Evolutionary conservation across 1,140 invertebrate species (phyloP), one percentile per base, ranked within the genome.

Genomic region (Scaptomyza montana): DNA sequence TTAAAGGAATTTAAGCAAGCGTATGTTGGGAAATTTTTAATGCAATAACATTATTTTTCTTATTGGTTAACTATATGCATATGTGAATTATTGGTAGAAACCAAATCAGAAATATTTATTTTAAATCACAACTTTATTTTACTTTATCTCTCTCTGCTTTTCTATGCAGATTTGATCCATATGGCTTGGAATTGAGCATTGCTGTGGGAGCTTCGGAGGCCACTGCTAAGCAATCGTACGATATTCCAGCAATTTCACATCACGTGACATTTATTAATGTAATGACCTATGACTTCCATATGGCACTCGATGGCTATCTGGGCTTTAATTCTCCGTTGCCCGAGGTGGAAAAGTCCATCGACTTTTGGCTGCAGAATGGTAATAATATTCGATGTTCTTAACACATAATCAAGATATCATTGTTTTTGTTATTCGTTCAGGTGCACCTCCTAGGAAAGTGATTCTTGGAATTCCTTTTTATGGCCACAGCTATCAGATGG

Each of bases 211-310:
- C 95, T 8, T 93, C 93, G 0, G 89, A 93, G 67, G 59, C 76
- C 0, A 92, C 93, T 0, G 93, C 95, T 2, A 80, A 89, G 6
- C 57, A 80, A 7, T 95, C 95, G 1, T 96, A 95, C 69, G 92
- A 95, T 65, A 93, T 95, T 63, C 81, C 93, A 0, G 79, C 76
- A 63, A 77, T 86, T 86, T 92, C 66, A 71, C 93, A 94, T 68
- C 92, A 94, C 39, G 78, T 95, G 21, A 93, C 95, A 64, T 93
- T 93, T 5, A 93, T 96, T 16, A 94, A 94, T 72, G 57, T 96
- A 0, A 96, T 96, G 95, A 85, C 95, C 1, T 97, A 97, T 70
- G 96, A 97, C 79, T 93, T 95, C 69, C 94, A 95, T 68, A 95
- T 95, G 81, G 76, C 86, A 57, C 5, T 63, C 10, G 80, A 85